Conservation (phyloP, 2,888 invertebrate genomes). For the Sinopyrophorus schimmeli region DNA sequence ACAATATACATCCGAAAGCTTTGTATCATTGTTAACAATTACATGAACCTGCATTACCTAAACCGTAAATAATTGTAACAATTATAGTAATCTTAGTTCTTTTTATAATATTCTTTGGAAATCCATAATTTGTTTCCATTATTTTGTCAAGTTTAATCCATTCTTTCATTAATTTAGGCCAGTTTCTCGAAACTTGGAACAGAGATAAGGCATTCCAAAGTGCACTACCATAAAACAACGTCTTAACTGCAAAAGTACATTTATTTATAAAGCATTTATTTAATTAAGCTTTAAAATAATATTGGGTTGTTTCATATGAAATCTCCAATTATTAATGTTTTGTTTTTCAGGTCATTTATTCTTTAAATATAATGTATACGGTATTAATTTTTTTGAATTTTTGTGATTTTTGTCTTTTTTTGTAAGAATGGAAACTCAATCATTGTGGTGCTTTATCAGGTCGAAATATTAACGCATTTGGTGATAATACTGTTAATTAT, state of each 20-base stretch:
- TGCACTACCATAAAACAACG: slow-evolving; percentile 34
- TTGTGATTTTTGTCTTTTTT: no score
- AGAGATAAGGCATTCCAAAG: slow-evolving; percentile 50
- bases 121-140: slow-evolving; percentile 31
- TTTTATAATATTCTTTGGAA: slow-evolving; percentile 15
- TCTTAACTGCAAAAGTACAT: slow-evolving; percentile 38
- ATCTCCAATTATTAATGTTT: neutral
- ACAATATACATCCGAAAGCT: neutral
- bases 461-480: no score
- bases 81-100: slow-evolving; percentile 17
- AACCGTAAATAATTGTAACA: slow-evolving; percentile 8
- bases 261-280: slow-evolving; percentile 1
- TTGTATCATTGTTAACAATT: no score
- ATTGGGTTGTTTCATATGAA: neutral
- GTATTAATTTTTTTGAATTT: no score
- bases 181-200: slow-evolving; percentile 55
- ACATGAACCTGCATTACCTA: slow-evolving; percentile 19
- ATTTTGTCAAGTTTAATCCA: slow-evolving; percentile 32
- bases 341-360: no score
- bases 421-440: no score
- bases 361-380: no score
- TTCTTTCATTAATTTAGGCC: slow-evolving; percentile 51
- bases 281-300: no score
- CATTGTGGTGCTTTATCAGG: no score
- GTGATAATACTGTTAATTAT: no score